Evolutionary conservation across 2,113 vertebrate species (phyloP).

Genomic region (Glaucomys volans): DNA sequence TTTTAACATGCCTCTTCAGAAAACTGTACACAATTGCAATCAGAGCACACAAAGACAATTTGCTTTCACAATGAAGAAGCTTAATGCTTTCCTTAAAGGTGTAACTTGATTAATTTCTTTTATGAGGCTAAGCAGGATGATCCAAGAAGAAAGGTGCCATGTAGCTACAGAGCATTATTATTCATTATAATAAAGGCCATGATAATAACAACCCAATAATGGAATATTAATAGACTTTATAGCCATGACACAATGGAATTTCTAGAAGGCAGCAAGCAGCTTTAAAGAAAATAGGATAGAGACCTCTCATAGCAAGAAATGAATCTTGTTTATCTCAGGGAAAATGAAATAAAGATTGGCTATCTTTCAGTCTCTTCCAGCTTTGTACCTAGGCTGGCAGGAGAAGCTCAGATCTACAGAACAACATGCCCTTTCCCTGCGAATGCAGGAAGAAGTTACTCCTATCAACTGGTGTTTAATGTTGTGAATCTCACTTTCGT

Average conservation of each 20-base stretch:
- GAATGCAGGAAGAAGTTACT: background rate
- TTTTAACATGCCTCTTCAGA: slow-evolving; percentile 61
- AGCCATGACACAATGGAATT: slow-evolving; percentile 42
- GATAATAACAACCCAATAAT: slow-evolving; percentile 70
- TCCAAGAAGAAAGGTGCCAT: slow-evolving; percentile 66
- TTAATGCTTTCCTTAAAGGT: slow-evolving; percentile 76
- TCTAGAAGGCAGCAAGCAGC: background rate
- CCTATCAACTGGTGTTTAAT: background rate
- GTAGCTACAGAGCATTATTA: slow-evolving; percentile 68
- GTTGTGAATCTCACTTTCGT: slow-evolving; percentile 61
- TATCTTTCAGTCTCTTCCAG: background rate
- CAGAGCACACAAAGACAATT: slow-evolving; percentile 73
- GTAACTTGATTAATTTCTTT: slow-evolving; percentile 78
- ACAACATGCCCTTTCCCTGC: background rate
- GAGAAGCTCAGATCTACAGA: background rate
- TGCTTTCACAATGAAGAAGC: slow-evolving; percentile 56
- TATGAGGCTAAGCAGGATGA: slow-evolving; percentile 67
- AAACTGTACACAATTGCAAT: slow-evolving; percentile 63
- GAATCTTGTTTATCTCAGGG: background rate
- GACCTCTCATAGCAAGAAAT: background rate
- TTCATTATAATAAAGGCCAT: slow-evolving; percentile 73
- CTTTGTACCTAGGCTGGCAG: background rate
- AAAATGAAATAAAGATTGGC: background rate
- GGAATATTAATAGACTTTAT: slow-evolving; percentile 67
- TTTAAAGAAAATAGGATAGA: slow-evolving; percentile 62